These are phyloP conservation scores for Acrobasis consociella DNA, from an alignment of 2,888 invertebrate genomes.

Conservation along the genomic window DNA sequence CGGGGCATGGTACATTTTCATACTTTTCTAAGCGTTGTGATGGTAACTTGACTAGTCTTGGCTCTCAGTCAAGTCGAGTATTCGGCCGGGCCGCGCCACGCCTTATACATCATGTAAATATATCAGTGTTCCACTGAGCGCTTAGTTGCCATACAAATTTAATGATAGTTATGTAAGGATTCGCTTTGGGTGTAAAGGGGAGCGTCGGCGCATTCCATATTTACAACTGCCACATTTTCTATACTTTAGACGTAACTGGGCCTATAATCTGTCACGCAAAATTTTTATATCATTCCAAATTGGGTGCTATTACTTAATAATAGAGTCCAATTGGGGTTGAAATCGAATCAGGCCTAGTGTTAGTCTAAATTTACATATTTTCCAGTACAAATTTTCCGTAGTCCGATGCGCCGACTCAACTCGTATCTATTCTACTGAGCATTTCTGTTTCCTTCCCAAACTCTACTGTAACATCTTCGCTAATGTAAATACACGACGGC, in stretches of 20 bases:
- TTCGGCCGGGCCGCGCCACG: conserved; percentile 27
- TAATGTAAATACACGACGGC: conserved; percentile 60
- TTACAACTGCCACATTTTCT: background rate
- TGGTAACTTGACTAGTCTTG: conserved; percentile 5
- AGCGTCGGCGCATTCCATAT: conserved; percentile 36
- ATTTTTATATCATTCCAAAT: conserved; percentile 3
- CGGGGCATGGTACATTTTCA: conserved; percentile 17
- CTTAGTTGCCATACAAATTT: conserved; percentile 81
- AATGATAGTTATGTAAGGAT: conserved; percentile 73
- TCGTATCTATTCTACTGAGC: conserved; percentile 35
- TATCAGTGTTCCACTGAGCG: conserved; percentile 72
- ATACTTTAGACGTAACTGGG: background rate
- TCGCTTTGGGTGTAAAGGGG: conserved; percentile 46
- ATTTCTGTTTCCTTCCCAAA: conserved; percentile 34
- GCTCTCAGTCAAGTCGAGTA: conserved; percentile 11
- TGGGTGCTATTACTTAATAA: no score
- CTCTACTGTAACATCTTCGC: conserved; percentile 36
- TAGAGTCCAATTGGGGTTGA: background rate
- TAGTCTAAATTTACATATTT: background rate
- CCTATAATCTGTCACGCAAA: background rate
- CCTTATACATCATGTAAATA: conserved; percentile 64
- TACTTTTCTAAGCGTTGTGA: conserved; percentile 10
- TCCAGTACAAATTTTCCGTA: conserved; percentile 24
- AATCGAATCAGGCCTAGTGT: background rate
- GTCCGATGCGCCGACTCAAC: conserved; percentile 34